Percentiles rank a stretch among this genome's conserved stretches.
phyloP scores from a whole-genome alignment of 2,113 vertebrate genomes.

The Hirundichthys speculiger region DNA sequence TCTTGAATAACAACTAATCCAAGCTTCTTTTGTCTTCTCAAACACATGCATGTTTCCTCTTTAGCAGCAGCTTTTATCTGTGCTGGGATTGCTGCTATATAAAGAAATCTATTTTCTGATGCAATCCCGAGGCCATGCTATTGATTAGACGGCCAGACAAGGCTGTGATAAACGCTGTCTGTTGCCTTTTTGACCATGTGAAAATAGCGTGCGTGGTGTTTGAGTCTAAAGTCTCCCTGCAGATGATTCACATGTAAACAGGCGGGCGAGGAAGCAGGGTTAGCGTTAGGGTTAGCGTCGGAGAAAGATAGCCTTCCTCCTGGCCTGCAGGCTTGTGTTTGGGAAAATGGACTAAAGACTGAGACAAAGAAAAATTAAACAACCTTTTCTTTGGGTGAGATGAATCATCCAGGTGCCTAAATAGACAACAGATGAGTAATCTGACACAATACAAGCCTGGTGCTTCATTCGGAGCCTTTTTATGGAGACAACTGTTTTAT shows the following conservation, averaged over 20 bases:
- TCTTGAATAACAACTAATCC: no score
- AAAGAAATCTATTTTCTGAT: slow-evolving; percentile 25
- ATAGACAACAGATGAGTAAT: no score
- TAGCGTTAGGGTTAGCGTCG: no score
- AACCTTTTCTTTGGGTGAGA: no score
- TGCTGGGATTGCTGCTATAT: slow-evolving; percentile 1
- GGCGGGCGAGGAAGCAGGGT: no score
- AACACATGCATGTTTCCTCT: neutral
- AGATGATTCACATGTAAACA: neutral
- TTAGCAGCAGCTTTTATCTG: neutral
- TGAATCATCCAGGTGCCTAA: no score
- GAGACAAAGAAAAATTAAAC: no score
- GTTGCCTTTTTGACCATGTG: slow-evolving; percentile 38
- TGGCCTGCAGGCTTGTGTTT: neutral
- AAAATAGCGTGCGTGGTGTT: slow-evolving; percentile 18
- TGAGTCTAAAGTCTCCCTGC: slow-evolving; percentile 34
- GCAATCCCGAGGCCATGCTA: neutral
- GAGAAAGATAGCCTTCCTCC: neutral
- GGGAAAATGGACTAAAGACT: no score
- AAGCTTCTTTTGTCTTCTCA: neutral
- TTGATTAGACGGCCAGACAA: neutral
- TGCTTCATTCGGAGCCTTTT: no score
- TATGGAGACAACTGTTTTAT: no score
- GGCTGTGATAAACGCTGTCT: slow-evolving; percentile 8
- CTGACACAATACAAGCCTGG: no score